Evolutionary conservation across 2,113 vertebrate species (phyloP).

Genomic region (Albula goreensis): DNA sequence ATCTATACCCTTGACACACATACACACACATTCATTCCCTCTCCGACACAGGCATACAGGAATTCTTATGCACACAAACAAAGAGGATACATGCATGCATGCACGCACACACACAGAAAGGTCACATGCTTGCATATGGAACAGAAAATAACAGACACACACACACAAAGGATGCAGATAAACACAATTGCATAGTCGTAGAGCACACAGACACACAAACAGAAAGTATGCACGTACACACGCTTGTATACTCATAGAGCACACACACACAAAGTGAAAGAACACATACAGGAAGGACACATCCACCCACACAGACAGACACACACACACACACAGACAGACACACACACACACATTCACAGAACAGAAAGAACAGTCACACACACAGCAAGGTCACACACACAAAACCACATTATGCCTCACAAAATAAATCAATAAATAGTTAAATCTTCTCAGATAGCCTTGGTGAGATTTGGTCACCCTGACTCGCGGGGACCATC

Average conservation of each 20-base stretch:
- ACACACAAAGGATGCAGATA: too few species aligned
- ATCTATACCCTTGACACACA: not conserved
- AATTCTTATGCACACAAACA: not conserved
- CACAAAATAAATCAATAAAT: too few species aligned
- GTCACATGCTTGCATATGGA: not conserved
- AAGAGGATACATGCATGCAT: not conserved
- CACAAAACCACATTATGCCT: too few species aligned
- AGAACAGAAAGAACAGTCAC: too few species aligned
- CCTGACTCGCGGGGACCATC: not conserved
- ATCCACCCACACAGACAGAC: not conserved
- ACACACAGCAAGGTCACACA: not conserved
- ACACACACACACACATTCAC: too few species aligned
- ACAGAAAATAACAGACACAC: not conserved
- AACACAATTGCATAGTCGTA: too few species aligned
- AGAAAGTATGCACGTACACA: too few species aligned
- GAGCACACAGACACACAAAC: too few species aligned
- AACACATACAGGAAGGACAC: too few species aligned
- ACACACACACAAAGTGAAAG: too few species aligned
- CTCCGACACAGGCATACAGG: not conserved
- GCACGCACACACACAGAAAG: not conserved
- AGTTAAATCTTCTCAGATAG: not conserved
- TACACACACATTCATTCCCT: not conserved
- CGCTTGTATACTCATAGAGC: too few species aligned
- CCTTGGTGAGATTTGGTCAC: not conserved
- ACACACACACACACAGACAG: not conserved